A percentile compares a stretch with the other conserved stretches of the same genome.
phyloP scores from a whole-genome alignment of 1,140 invertebrate genomes.

The Cyrtorhinus lividipennis region DNA sequence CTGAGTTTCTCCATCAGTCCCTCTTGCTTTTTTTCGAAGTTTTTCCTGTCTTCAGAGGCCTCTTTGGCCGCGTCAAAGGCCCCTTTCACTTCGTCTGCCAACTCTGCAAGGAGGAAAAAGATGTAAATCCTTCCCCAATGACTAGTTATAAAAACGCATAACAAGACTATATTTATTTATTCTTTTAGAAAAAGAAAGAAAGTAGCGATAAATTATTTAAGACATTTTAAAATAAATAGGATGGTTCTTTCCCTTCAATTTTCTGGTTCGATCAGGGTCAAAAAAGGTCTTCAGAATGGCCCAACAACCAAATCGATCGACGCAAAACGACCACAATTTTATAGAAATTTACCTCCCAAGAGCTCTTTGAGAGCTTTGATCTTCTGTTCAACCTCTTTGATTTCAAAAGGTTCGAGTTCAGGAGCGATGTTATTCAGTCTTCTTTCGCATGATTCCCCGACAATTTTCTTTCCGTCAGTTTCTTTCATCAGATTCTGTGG shows the following conservation, averaged over 20 bases:
- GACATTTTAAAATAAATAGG: no score
- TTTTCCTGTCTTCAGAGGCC: constrained; percentile 50
- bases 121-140: no score
- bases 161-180: no score
- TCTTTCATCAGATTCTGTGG: constrained; percentile 58
- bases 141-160: no score
- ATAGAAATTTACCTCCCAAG: constrained; percentile 17
- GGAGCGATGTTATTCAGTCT: constrained; percentile 66
- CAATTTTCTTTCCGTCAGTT: constrained; percentile 63
- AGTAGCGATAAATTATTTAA: no score
- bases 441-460: constrained; percentile 66
- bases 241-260: no score
- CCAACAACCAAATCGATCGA: no score
- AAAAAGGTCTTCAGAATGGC: no score
- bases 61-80: constrained; percentile 53
- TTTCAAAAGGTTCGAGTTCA: constrained; percentile 54
- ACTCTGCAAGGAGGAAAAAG: constrained; percentile 52
- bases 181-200: no score
- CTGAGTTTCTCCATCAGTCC: constrained; percentile 15
- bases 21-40: constrained; percentile 50
- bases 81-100: constrained; percentile 51
- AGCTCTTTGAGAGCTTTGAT: constrained; percentile 8
- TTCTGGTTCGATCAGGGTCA: no score
- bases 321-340: no score
- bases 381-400: constrained; percentile 11